Evolutionary conservation across 2,797 vertebrate species (phyloP).

Genomic region (Squalus acanthias): DNA sequence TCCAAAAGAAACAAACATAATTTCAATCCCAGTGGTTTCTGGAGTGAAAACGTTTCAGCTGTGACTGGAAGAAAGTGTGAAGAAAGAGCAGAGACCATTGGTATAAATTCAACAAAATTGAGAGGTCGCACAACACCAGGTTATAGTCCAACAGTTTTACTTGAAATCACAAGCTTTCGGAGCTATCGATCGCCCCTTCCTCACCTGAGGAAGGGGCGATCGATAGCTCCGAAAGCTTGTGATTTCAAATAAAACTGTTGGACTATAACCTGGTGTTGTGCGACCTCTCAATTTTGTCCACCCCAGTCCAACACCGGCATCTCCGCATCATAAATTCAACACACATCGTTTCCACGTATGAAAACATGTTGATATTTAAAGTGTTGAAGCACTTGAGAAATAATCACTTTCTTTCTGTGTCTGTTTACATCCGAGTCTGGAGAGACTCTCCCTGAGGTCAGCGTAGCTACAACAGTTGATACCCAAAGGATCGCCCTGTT

Average conservation of each 20-base stretch:
- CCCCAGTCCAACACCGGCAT: too few species aligned
- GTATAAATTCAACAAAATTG: background rate
- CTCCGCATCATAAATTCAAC: background rate
- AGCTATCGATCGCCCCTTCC: too few species aligned
- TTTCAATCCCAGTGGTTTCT: background rate
- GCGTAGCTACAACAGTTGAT: background rate
- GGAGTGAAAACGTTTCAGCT: background rate
- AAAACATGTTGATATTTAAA: background rate
- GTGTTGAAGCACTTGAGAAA: conserved; percentile 2
- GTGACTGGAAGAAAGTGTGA: background rate
- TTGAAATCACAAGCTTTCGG: too few species aligned
- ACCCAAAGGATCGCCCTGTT: background rate
- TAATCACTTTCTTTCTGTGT: background rate
- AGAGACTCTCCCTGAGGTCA: background rate
- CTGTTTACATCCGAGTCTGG: background rate
- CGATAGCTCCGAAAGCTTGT: too few species aligned
- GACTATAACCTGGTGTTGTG: too few species aligned
- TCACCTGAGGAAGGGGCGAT: too few species aligned
- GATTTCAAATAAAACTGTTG: too few species aligned
- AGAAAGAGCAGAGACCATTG: background rate
- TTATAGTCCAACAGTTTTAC: too few species aligned
- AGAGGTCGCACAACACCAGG: too few species aligned
- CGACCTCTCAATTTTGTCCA: too few species aligned
- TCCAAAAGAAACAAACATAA: background rate
- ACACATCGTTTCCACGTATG: background rate